Conservation (phyloP, 2,797 vertebrate species). For the Pelochelys cantorii region DNA sequence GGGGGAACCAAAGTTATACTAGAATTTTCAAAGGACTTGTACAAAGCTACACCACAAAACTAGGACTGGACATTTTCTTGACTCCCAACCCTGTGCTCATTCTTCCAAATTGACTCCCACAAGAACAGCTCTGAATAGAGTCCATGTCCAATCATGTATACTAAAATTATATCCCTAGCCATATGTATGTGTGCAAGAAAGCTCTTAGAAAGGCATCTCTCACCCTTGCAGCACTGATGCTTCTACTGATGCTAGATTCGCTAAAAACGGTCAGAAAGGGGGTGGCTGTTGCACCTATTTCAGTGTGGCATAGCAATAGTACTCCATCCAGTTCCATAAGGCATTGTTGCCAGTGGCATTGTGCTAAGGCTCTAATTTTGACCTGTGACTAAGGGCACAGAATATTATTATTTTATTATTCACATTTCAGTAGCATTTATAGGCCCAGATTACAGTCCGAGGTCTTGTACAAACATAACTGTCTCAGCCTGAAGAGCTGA, state of each 20-base stretch:
- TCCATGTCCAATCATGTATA: neutral
- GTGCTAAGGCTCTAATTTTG: neutral
- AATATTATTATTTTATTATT: neutral
- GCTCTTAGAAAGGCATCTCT: neutral
- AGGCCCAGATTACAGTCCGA: neutral
- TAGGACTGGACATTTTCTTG: neutral
- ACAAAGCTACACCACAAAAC: neutral
- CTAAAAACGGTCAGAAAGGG: neutral
- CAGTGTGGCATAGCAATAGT: neutral
- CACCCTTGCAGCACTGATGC: neutral
- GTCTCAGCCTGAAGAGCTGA: neutral
- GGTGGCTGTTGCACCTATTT: neutral
- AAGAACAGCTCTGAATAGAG: neutral
- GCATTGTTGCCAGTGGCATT: neutral
- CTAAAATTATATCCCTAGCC: neutral
- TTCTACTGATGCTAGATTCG: neutral
- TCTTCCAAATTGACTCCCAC: neutral
- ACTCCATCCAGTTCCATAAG: neutral
- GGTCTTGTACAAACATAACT: neutral
- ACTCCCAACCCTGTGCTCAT: neutral
- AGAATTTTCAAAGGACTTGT: neutral
- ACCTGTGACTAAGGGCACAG: neutral
- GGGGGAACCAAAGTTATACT: neutral
- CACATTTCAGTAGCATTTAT: neutral
- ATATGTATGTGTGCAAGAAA: neutral